Evolutionary conservation across 2,113 vertebrate genomes (phyloP).

Genomic region (Microcebus griseorufus): DNA sequence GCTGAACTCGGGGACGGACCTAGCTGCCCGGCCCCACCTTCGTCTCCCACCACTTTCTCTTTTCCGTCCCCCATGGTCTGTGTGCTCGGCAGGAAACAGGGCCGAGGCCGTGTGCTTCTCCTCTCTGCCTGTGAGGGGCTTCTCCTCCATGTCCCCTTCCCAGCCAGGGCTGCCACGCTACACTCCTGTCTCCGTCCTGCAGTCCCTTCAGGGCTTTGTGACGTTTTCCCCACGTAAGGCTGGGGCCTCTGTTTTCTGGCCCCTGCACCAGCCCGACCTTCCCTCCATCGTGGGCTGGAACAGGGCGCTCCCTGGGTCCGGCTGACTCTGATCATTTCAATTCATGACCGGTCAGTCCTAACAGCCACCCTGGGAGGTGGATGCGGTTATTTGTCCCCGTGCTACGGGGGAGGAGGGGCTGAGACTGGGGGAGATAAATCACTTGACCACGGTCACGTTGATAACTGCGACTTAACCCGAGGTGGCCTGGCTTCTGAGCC

Average conservation of each 20-base stretch:
- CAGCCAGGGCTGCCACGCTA: fast-evolving
- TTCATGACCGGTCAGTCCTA: fast-evolving
- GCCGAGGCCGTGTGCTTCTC: not conserved
- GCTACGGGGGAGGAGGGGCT: not conserved
- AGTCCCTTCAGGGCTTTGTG: not conserved
- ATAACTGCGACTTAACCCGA: fast-evolving
- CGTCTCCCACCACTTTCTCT: not conserved
- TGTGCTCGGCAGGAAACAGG: too few relatives aligned
- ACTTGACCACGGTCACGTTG: not conserved
- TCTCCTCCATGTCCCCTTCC: not conserved
- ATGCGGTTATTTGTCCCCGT: fast-evolving
- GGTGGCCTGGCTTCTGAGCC: not conserved
- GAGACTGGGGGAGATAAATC: not conserved
- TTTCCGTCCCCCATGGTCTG: fast-evolving
- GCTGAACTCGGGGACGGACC: not conserved
- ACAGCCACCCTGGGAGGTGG: fast-evolving
- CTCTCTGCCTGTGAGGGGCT: not conserved
- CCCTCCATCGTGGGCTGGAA: not conserved
- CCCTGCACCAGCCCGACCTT: not conserved
- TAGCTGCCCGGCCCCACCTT: too few relatives aligned
- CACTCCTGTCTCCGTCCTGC: not conserved
- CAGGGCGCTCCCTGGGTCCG: fast-evolving
- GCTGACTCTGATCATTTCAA: not conserved
- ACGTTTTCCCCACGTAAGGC: not conserved
- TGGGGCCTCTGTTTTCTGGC: not conserved